Base-by-base conservation (phyloP, 2,113 vertebrate genomes). In the Jacana jacana region DNA sequence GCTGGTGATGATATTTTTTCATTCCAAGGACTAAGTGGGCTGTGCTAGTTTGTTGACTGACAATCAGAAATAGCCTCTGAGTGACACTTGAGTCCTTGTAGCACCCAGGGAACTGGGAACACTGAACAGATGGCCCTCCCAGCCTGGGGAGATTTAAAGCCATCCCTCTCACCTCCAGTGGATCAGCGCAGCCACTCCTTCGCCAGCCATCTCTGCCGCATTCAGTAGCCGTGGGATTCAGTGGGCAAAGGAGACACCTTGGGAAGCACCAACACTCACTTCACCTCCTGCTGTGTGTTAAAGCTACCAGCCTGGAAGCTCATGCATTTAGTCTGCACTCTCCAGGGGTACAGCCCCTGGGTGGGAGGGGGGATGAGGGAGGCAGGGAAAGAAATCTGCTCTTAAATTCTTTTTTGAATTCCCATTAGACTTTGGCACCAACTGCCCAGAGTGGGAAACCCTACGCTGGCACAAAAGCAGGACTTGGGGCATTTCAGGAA, bases 281-380 rank as follows among this genome's bases (percentile, higher is more conserved):
- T 69, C 13, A 1, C 25, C 8, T 57, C 11, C 17, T 37, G 18
- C 6, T 71, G 2, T 0, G 0, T 39, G 20, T 23, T 51, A 33
- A 82, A 89, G 30, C 17, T 30, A 49, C 5, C 25, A 79, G 2
- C 30, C 8, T 3, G 2, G 37, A 28, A 9, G 11, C 3, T 79
- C 2, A 6, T 31, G 11, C 7, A 9, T 83, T 89, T 89, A 57
- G 7, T 25, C 4, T 12, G 51, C 14, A 20, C 2, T 31, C 23
- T 40, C 10, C 11, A 70, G 11, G 27, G 10, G 2, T 22, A n/a
- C 37, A 31, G 7, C 0, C 6, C 8, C 13, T 3, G 0, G 1
- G 1, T n/a, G 6, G 6, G 52, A 4, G 5, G 9, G n/a, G n/a
- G n/a, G n/a, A n/a, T n/a, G n/a, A n/a, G n/a, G n/a, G n/a, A n/a